These are phyloP conservation scores for Cryptomyrus ogoouensis DNA, from an alignment of 2,113 vertebrate species.

Conservation along the genomic window DNA sequence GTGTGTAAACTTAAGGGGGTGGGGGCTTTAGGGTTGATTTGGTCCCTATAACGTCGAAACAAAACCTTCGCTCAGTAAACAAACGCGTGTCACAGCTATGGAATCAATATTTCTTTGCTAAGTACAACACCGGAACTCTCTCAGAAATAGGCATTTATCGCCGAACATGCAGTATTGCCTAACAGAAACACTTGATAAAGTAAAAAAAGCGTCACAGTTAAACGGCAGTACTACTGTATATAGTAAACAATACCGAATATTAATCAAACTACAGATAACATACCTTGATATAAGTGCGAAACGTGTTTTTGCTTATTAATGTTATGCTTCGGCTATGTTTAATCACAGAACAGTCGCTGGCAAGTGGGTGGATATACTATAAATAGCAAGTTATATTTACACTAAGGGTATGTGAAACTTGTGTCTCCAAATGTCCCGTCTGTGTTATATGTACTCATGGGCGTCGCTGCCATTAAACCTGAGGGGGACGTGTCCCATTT, in stretches of 20 bases:
- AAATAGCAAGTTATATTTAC: conserved; percentile 3
- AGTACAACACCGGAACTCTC: background rate
- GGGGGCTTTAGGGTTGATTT: background rate
- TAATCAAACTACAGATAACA: background rate
- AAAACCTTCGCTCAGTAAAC: background rate
- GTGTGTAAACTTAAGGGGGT: background rate
- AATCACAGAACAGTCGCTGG: background rate
- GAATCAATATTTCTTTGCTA: background rate
- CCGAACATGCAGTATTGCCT: background rate
- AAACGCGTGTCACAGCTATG: background rate
- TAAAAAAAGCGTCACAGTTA: background rate
- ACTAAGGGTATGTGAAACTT: background rate
- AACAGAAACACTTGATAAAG: background rate
- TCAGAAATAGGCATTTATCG: background rate
- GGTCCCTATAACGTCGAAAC: background rate
- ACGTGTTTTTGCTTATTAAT: background rate
- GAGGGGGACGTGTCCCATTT: too few species aligned
- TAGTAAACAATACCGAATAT: background rate
- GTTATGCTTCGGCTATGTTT: background rate
- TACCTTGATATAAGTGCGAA: background rate
- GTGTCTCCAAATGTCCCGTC: background rate
- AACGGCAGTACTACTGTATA: background rate
- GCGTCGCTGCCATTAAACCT: background rate
- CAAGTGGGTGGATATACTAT: background rate
- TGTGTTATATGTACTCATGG: background rate